Evolutionary conservation across 2,888 invertebrate genomes (phyloP).

Genomic region (Furcula furcula): DNA sequence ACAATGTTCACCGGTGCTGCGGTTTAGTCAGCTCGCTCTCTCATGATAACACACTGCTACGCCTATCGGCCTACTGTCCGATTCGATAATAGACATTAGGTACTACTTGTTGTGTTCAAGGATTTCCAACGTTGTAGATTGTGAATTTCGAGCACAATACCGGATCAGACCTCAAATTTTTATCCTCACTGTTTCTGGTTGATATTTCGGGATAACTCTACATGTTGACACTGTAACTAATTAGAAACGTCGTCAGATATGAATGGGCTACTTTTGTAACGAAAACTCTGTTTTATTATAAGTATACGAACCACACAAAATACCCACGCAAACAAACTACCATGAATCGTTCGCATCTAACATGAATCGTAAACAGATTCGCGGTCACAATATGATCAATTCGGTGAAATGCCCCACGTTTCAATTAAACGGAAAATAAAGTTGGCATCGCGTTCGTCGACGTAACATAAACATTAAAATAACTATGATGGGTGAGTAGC

Average conservation of each 20-base stretch:
- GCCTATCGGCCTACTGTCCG: conserved; percentile 31
- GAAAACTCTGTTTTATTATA: no score
- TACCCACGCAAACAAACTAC: conserved; percentile 42
- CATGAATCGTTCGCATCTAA: no score
- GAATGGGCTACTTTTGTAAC: conserved; percentile 18
- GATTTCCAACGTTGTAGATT: conserved; percentile 3
- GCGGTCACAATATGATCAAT: conserved; percentile 53
- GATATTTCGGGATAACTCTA: conserved; percentile 8
- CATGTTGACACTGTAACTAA: conserved; percentile 12
- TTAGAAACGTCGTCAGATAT: conserved; percentile 14
- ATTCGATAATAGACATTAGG: conserved; percentile 22
- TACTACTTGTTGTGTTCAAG: conserved; percentile 1
- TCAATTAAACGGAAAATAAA: conserved; percentile 68
- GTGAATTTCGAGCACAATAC: conserved; percentile 6
- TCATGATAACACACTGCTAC: conserved; percentile 30
- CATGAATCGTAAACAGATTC: conserved; percentile 50
- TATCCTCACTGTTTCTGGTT: background rate
- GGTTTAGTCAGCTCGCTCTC: conserved; percentile 26
- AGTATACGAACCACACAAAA: conserved; percentile 22
- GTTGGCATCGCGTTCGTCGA: conserved; percentile 58
- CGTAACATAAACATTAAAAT: conserved; percentile 64
- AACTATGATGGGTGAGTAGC: conserved; percentile 56
- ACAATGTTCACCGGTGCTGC: conserved; percentile 44
- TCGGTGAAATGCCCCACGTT: conserved; percentile 63
- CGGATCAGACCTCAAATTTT: conserved; percentile 3